Conservation (phyloP, 2,888 invertebrate genomes). For the Neuroscelio doddi region DNA sequence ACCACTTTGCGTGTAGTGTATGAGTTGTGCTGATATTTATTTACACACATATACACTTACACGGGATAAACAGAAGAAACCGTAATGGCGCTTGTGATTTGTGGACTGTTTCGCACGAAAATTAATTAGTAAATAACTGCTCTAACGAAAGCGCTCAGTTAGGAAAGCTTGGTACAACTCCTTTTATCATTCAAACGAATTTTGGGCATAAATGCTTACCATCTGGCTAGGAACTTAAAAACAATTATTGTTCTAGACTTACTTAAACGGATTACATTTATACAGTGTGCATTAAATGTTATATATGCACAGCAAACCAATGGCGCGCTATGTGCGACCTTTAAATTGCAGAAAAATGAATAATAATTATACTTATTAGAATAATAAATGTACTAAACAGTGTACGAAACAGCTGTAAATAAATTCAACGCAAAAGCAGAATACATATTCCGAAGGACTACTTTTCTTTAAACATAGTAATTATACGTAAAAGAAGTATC, state of each 20-base stretch:
- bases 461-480: too few relatives aligned
- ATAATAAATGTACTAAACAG: too few relatives aligned
- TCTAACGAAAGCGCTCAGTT: constrained; percentile 10
- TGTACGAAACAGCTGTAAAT: too few relatives aligned
- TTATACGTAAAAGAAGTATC: too few relatives aligned
- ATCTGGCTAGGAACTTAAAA: constrained; percentile 3
- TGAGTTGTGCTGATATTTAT: constrained; percentile 35
- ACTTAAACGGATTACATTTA: too few relatives aligned
- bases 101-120: constrained; percentile 31
- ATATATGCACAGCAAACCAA: too few relatives aligned
- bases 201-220: constrained; percentile 7
- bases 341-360: too few relatives aligned
- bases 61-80: constrained; percentile 39
- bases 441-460: too few relatives aligned
- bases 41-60: constrained; percentile 23
- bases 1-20: constrained; percentile 39
- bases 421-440: too few relatives aligned
- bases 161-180: constrained; percentile 5
- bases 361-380: too few relatives aligned
- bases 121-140: constrained; percentile 44
- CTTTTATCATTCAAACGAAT: constrained; percentile 20
- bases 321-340: too few relatives aligned
- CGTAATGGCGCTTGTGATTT: constrained; percentile 42
- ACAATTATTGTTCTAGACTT: neutral
- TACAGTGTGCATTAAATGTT: too few relatives aligned